A percentile compares a stretch with the other conserved stretches of the same genome.
Conservation (phyloP, 2,797 vertebrate species). For the Crax fasciolata region DNA sequence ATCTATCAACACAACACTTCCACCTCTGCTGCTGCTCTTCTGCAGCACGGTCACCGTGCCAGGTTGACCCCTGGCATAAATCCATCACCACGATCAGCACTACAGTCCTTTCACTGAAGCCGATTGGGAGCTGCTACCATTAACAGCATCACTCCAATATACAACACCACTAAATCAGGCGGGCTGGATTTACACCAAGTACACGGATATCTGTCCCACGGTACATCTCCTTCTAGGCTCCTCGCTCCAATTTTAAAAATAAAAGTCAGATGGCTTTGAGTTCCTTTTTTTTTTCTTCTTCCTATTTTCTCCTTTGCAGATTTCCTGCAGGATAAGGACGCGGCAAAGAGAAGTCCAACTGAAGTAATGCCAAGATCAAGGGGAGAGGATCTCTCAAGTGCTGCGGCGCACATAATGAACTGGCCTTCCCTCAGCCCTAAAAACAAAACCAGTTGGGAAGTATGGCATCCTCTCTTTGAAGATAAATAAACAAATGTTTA, state of each 20-base stretch:
- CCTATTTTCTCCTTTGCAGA: slow-evolving; percentile 69
- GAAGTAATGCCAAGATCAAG: slow-evolving; percentile 69
- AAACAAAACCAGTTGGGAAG: slow-evolving; percentile 72
- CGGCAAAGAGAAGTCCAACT: background rate
- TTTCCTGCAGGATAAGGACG: slow-evolving; percentile 69
- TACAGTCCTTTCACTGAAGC: background rate
- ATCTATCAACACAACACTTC: background rate
- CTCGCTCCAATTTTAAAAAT: slow-evolving; percentile 11
- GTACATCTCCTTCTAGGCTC: background rate
- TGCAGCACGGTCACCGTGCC: background rate
- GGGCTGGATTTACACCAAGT: slow-evolving; percentile 15
- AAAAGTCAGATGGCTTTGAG: slow-evolving; percentile 21
- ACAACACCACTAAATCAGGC: background rate
- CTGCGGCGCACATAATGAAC: background rate
- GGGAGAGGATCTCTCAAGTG: slow-evolving; percentile 6
- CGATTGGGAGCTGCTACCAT: background rate
- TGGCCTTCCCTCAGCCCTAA: slow-evolving; percentile 62
- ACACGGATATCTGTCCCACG: background rate
- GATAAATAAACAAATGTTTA: slow-evolving; percentile 47
- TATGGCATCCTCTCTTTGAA: slow-evolving; percentile 47
- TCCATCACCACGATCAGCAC: rapidly evolving
- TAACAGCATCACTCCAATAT: background rate
- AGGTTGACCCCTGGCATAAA: background rate
- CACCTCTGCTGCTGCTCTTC: background rate
- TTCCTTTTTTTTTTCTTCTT: background rate